Base-by-base conservation (phyloP, 2,797 vertebrate species). In the Gobionotothen gibberifrons region DNA sequence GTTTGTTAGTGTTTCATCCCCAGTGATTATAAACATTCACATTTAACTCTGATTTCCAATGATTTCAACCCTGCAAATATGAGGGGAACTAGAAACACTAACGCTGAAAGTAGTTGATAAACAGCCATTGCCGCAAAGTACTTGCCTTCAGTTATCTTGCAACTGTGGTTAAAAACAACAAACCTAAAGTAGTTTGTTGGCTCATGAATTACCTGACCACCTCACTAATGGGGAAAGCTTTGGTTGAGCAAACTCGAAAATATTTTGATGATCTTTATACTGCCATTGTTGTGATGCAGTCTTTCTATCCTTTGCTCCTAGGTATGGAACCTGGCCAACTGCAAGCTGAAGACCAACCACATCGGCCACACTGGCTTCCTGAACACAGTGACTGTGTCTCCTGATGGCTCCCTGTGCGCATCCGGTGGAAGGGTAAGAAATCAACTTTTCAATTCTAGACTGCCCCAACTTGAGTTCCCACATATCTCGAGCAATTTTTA, bases 261-360 rank as follows among this genome's bases (percentile, higher is more conserved):
- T 9, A 3, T 21, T 51, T 5, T 17, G 42, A 11, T 4, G 2
- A 3, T 22, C 5, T 32, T 5, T 62, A 11, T 61, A 53, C 2
- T 52, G 4, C 17, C 6, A 14, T 16, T 36, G 1, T 0, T 59
- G 2, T 76, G 16, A 79, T 3, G 0, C 13, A 9, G 11, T 62
- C 2, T 55, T 15, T 2, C 15, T 68, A 0, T 43, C 6, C 17
- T 43, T 48, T 58, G 7, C 17, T 75, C 0, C 3, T 44, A 97
- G 97, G 97, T 98, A 26, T 98, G 97, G 97, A 98, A 98, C 85
- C 81, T 99, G 91, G 97, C 98, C 9, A 99, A 99, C 92, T 99
- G 98, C 93, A 99, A 99, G 83, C 95, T 99, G 94, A 99, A 99
- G 94, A 99, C 98, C 7, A 99, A 99, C 91, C 97, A 99, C 89